Evolutionary conservation across 2,113 vertebrate genomes (phyloP).

Genomic region (Coptodon rendalli): DNA sequence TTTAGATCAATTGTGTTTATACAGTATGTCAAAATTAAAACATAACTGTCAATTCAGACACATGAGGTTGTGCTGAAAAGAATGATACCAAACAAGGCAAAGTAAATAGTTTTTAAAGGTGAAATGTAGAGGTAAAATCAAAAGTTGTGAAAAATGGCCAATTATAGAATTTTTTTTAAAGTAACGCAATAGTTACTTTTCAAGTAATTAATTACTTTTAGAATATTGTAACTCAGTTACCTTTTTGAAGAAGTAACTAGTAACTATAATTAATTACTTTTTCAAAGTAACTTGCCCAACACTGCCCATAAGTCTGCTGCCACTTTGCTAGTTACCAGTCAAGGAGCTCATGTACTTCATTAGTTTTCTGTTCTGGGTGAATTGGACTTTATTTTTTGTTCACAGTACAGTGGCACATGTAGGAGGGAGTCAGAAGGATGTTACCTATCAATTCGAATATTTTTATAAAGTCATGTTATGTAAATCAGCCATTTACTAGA

Average conservation of each 20-base stretch:
- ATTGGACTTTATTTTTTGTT: not conserved
- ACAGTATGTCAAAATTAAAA: not conserved
- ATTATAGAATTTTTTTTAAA: not conserved
- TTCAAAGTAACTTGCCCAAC: not conserved
- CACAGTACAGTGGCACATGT: not conserved
- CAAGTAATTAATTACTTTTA: not conserved
- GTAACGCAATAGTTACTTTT: not conserved
- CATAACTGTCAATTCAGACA: not conserved
- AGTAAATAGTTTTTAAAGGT: not conserved
- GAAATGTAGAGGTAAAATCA: not conserved
- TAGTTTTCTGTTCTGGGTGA: not conserved
- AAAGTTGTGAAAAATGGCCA: not conserved
- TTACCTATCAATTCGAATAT: not conserved
- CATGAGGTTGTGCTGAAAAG: not conserved
- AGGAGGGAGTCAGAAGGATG: not conserved
- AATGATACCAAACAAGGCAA: not conserved
- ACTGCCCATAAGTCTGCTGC: not conserved
- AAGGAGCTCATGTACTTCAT: not conserved
- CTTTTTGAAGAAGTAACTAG: not conserved
- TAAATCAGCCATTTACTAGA: not conserved
- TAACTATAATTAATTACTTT: not conserved
- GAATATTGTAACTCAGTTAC: not conserved
- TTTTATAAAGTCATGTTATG: not conserved
- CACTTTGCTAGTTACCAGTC: not conserved
- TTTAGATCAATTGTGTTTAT: not conserved